Conservation (phyloP, 1,140 invertebrate species). For the Cyclargus thomasi region DNA sequence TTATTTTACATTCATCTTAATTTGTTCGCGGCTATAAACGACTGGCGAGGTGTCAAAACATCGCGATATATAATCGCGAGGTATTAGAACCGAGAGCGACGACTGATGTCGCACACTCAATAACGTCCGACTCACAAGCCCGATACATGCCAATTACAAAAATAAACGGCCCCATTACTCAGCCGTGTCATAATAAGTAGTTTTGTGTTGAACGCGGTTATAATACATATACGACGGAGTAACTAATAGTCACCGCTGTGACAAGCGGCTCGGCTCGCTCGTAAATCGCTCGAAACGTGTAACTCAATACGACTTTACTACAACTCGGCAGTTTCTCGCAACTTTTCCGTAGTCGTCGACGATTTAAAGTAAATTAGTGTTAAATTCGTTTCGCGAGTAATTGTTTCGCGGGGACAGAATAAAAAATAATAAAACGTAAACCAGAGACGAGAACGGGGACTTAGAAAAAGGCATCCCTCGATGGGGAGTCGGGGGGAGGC, state of each 20-base stretch:
- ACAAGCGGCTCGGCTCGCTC: background rate
- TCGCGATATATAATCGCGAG: slow-evolving; percentile 62
- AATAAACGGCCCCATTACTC: slow-evolving; percentile 72
- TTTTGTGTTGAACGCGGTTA: slow-evolving; percentile 13
- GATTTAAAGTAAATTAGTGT: background rate
- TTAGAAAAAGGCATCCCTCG: slow-evolving; percentile 5
- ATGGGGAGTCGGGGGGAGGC: slow-evolving; percentile 23
- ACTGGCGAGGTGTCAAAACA: slow-evolving; percentile 57
- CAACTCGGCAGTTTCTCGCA: background rate
- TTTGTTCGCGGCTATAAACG: slow-evolving; percentile 27
- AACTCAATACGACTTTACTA: background rate
- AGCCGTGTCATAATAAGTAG: slow-evolving; percentile 68
- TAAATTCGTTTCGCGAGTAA: background rate
- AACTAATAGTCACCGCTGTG: background rate
- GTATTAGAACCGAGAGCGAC: slow-evolving; percentile 51
- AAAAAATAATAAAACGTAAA: background rate
- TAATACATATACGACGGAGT: background rate
- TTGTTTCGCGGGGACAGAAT: background rate
- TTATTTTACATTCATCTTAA: slow-evolving; percentile 18
- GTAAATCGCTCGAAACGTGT: background rate
- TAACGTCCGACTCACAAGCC: slow-evolving; percentile 57
- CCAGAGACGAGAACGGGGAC: background rate
- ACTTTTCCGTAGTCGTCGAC: background rate
- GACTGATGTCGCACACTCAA: slow-evolving; percentile 64
- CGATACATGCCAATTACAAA: slow-evolving; percentile 68